Conservation (phyloP, 2,888 invertebrate species). For the Cheilosia grossa region DNA sequence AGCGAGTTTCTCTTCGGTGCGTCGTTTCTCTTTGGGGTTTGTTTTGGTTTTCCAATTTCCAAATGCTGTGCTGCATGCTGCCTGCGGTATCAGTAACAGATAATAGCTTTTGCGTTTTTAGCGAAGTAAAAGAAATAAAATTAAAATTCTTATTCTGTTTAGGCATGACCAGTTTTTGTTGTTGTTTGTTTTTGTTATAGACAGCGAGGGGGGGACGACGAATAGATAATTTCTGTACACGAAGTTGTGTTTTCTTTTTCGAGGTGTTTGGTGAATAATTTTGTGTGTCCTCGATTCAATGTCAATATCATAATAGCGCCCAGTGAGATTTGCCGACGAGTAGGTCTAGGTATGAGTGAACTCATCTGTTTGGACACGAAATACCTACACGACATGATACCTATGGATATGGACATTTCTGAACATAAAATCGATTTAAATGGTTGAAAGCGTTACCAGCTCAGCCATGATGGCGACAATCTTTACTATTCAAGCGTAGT, state of each 20-base stretch:
- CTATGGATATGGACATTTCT: not conserved
- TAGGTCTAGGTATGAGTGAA: not conserved
- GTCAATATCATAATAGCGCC: conserved; percentile 46
- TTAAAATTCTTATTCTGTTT: conserved; percentile 1
- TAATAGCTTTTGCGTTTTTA: conserved; percentile 59
- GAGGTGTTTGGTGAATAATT: conserved; percentile 11
- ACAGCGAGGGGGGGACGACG: not conserved
- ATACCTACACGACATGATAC: not conserved
- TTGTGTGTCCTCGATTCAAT: conserved; percentile 59
- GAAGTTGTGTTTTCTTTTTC: conserved; percentile 5
- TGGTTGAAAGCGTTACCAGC: not conserved
- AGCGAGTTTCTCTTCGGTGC: conserved; percentile 10
- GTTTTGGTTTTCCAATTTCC: conserved; percentile 47
- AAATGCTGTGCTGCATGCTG: not conserved
- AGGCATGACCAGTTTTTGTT: conserved; percentile 5
- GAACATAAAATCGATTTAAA: not conserved
- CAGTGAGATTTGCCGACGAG: conserved; percentile 20
- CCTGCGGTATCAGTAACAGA: conserved; percentile 51
- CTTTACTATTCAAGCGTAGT: too few relatives aligned
- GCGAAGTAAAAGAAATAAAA: conserved; percentile 23
- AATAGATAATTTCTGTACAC: conserved; percentile 20
- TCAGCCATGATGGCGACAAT: too few relatives aligned
- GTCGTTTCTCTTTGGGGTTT: conserved; percentile 33
- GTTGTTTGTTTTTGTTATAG: not conserved
- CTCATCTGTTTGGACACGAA: not conserved